Percentiles rank a stretch among this genome's conserved stretches.
These are phyloP conservation scores for Phorcus lineatus DNA, from an alignment of 2,888 invertebrate genomes.

Conservation along the genomic window DNA sequence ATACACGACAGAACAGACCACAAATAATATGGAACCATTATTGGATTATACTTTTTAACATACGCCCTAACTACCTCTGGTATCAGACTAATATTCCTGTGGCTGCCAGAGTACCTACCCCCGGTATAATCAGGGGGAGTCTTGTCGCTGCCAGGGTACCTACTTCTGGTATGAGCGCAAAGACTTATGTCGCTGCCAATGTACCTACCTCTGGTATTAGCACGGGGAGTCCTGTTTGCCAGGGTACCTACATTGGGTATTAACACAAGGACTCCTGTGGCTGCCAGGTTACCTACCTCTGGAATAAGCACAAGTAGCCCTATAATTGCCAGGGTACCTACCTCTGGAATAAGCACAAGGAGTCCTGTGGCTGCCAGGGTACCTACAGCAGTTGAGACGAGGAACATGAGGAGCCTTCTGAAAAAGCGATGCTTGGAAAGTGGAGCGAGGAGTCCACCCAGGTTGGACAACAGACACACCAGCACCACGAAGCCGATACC, in stretches of 20 bases:
- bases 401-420: slow-evolving; percentile 77
- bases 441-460: slow-evolving; percentile 79
- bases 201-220: background rate
- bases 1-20: background rate
- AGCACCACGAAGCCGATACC: slow-evolving; percentile 79
- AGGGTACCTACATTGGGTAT: slow-evolving; percentile 81
- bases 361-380: slow-evolving; percentile 80
- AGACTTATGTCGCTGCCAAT: too few species aligned
- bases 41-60: too few species aligned
- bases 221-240: too few species aligned
- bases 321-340: slow-evolving; percentile 71
- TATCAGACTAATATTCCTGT: too few species aligned
- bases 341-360: slow-evolving; percentile 81
- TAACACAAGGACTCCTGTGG: too few species aligned
- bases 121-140: too few species aligned
- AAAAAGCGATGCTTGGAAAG: slow-evolving; percentile 78
- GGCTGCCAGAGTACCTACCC: too few species aligned
- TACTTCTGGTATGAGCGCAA: too few species aligned
- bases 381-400: slow-evolving; percentile 80
- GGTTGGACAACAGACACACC: slow-evolving; percentile 79
- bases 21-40: too few species aligned
- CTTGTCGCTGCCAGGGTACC: too few species aligned
- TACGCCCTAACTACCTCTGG: too few species aligned
- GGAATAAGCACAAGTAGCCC: too few species aligned
- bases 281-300: slow-evolving; percentile 80